Evolutionary conservation across 2,797 vertebrate genomes (phyloP), one percentile per base, ranked within the genome.

Genomic region (Bovichtus variegatus): DNA sequence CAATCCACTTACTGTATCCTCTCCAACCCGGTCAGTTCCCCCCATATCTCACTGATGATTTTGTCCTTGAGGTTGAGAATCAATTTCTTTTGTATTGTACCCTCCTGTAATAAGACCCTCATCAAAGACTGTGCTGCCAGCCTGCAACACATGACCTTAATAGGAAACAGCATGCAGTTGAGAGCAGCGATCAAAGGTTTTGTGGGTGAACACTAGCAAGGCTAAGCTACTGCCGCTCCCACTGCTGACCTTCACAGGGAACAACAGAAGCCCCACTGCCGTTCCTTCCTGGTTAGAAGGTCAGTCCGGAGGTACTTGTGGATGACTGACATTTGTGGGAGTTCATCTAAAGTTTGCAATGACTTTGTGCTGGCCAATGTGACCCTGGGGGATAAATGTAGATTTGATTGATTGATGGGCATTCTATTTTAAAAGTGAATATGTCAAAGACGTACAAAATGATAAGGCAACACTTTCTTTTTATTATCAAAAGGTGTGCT

Each of bases 151-250:
- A 31, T 46, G 44, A 62, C 81, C 83, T 86, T 68, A 59, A 63
- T 58, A 10, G 51, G 38, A 60, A 70, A 18, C 63, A 68, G 76
- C 44, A 8, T 47, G 76, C 29, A 11, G 18, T 44, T 13, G 15
- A 36, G 63, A 76, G 36, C 11, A 23, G 11, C 59, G 74, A 75
- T 86, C 76, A 87, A 64, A 82, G 71, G 73, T 83, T 71, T 80
- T 12, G 57, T 80, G 61, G 66, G 67, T 61, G 68, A 81, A 77
- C 44, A 46, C 13, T 18, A 18, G 50, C 64, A 64, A 55, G 53
- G 76, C 75, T 65, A 31, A 81, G 47, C 54, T 40, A 23, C 62
- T 34, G 57, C 50, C 6, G 5, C 76, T 43, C 53, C 74, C 36
- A 66, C 9, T 25, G 72, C 13, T 36, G 74, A 81, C 80, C 83